Base-by-base conservation (phyloP, 2,888 invertebrate genomes). In the Cacoxenus indagator region DNA sequence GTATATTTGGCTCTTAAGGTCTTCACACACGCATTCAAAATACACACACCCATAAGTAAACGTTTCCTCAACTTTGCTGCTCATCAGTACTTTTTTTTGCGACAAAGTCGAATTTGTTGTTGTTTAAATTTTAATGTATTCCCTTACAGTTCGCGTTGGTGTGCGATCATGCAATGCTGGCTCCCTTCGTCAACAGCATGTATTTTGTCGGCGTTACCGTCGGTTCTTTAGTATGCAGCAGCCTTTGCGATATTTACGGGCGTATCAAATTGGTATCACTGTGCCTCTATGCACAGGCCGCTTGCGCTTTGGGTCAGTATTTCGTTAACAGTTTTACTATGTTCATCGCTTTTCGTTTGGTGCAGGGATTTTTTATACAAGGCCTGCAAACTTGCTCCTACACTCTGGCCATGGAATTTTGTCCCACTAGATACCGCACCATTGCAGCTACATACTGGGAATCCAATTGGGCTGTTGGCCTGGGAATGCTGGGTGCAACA, bases 301-400 rank as follows among this genome's bases (percentile, higher is more conserved):
- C 75, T 2, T 73, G 83, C 61, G 82, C 83, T 4, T 43, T 81
- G 6, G 77, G 75, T 11, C 70, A 84, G 37, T 80, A 80, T 61
- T 75, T 75, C 68, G 74, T 80, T 4, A 70, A 84, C 77, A 84
- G 82, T 65, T 86, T 88, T 66, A 75, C 85, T 9, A 72, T 85
- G 14, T 89, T 89, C 71, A 77, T 87, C 48, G 78, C 82, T 1
- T 81, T 89, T 22, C 86, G 89, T 1, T 82, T 86, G 46, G 71
- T 88, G 6, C 89, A 89, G 73, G 89, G 89, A 46, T 83, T 89
- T 54, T 89, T 89, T 67, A 84, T 89, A 8, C 89, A 89, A 86
- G 89, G 90, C n/a, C 75, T 90, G 55, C 90, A 90, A 72, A 89
- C 87, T 46, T 87, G 89, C 6, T 89, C 89, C 0, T 90, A 89